Evolutionary conservation across 1,140 invertebrate genomes (phyloP).

Genomic region (Euura lappo): DNA sequence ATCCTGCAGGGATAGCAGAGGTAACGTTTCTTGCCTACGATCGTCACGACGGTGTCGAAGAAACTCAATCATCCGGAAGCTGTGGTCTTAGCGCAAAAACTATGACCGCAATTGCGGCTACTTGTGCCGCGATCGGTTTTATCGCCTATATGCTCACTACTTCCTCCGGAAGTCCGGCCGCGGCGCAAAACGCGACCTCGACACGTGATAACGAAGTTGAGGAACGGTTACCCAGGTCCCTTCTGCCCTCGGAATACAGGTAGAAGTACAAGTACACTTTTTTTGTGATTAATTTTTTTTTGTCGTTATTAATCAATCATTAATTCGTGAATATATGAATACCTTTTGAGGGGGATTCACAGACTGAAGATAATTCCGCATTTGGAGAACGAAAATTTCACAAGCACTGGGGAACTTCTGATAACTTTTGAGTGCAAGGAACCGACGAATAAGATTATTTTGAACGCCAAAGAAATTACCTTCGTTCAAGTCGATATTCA

Average conservation of each 20-base stretch:
- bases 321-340: background rate
- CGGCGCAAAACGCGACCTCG: background rate
- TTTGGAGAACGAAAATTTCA: conserved; percentile 32
- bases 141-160: background rate
- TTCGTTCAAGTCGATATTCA: background rate
- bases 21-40: conserved; percentile 35
- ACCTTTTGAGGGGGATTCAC: background rate
- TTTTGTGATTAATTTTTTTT: background rate
- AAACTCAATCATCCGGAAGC: conserved; percentile 1
- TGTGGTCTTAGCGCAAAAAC: background rate
- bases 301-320: background rate
- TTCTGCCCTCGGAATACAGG: background rate
- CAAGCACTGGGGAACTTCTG: conserved; percentile 26
- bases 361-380: conserved; percentile 30
- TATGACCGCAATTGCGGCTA: background rate
- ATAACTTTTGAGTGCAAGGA: conserved; percentile 39
- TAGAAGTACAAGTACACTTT: background rate
- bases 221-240: background rate
- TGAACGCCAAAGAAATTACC: conserved; percentile 39
- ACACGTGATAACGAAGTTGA: background rate
- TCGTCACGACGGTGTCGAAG: conserved; percentile 22
- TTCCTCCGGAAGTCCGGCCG: background rate
- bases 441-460: conserved; percentile 37
- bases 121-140: background rate
- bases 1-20: conserved; percentile 32